Percentiles rank a stretch among this genome's conserved stretches.
These are phyloP conservation scores for Diabrotica balteata DNA, from an alignment of 2,888 invertebrate genomes.

Conservation along the genomic window DNA sequence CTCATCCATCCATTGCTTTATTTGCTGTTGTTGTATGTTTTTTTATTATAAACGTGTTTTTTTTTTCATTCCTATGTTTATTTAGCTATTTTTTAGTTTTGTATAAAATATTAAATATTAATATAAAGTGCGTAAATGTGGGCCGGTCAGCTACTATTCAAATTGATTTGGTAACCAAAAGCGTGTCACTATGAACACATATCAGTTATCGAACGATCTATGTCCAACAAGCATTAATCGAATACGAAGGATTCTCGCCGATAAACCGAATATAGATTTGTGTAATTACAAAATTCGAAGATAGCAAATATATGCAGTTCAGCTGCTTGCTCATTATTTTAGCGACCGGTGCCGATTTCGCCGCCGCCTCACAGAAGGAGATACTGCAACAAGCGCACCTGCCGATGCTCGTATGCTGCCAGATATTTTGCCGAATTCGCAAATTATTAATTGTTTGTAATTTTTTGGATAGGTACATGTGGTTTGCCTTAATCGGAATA, in stretches of 20 bases:
- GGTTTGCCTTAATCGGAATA: not conserved
- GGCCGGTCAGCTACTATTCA: too few relatives aligned
- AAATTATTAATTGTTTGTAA: conserved; percentile 2
- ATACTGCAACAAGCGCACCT: not conserved
- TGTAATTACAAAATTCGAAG: conserved; percentile 1
- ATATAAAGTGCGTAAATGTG: too few relatives aligned
- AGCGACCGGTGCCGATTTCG: conserved; percentile 1
- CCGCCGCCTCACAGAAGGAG: not conserved
- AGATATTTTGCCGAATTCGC: conserved; percentile 1
- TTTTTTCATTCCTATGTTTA: too few relatives aligned
- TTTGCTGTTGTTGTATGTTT: too few relatives aligned
- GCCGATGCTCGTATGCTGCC: not conserved
- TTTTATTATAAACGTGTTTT: too few relatives aligned
- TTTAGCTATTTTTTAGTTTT: too few relatives aligned
- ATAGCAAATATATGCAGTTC: conserved; percentile 2
- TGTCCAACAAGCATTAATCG: not conserved
- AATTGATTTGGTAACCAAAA: too few relatives aligned
- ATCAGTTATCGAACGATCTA: not conserved
- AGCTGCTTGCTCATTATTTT: conserved; percentile 9
- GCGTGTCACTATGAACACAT: too few relatives aligned
- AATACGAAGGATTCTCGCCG: not conserved
- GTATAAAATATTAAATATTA: too few relatives aligned
- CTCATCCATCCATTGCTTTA: too few relatives aligned
- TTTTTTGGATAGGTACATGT: not conserved
- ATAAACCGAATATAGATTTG: conserved; percentile 2